phyloP scores from a whole-genome alignment of 2,888 invertebrate genomes.

The Mesoligia furuncula region DNA sequence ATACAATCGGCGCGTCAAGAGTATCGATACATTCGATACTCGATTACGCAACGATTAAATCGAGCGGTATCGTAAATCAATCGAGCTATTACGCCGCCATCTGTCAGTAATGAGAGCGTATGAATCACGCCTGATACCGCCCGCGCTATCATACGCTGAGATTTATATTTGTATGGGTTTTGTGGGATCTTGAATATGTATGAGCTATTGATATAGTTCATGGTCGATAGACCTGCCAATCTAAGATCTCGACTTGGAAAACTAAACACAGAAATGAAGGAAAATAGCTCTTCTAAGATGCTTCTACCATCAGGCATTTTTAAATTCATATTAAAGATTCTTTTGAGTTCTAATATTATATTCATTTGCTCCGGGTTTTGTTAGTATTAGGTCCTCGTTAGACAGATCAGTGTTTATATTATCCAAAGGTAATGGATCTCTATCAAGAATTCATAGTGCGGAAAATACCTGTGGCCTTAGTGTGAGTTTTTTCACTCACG shows the following conservation, averaged over 20 bases:
- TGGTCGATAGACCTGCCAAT: neutral
- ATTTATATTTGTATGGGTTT: slow-evolving; percentile 60
- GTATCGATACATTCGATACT: slow-evolving; percentile 67
- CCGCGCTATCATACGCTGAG: slow-evolving; percentile 53
- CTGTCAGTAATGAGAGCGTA: slow-evolving; percentile 86
- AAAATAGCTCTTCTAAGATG: neutral
- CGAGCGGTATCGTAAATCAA: slow-evolving; percentile 84
- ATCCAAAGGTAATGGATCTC: neutral
- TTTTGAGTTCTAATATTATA: neutral
- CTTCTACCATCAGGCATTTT: neutral
- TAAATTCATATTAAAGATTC: neutral
- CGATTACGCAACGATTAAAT: slow-evolving; percentile 82
- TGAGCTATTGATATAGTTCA: slow-evolving; percentile 38
- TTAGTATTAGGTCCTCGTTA: neutral
- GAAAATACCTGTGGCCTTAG: too few species aligned
- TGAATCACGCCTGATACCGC: slow-evolving; percentile 80
- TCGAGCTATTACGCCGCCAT: slow-evolving; percentile 84
- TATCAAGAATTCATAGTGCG: rapidly evolving
- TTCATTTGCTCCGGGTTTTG: neutral
- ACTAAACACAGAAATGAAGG: neutral
- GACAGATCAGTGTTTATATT: neutral
- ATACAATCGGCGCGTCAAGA: slow-evolving; percentile 62
- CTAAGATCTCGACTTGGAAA: neutral
- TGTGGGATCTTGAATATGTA: slow-evolving; percentile 55
- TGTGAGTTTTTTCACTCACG: too few species aligned